Conservation (phyloP, 2,888 invertebrate genomes). For the Pardosa pseudoannulata region DNA sequence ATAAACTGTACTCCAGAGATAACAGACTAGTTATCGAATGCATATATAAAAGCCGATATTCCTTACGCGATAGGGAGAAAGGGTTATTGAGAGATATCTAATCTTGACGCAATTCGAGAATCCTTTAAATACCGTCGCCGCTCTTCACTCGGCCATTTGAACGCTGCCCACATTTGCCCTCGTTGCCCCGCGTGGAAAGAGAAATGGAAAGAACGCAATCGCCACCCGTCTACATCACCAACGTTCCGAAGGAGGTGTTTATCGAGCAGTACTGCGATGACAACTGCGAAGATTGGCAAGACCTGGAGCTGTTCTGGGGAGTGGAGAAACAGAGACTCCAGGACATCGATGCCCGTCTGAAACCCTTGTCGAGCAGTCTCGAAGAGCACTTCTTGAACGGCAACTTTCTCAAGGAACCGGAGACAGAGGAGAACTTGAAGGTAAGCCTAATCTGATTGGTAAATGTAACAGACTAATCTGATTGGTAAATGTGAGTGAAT, state of each 20-base stretch:
- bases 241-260: background rate
- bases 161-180: no score
- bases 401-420: constrained; percentile 21
- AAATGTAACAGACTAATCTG: no score
- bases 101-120: background rate
- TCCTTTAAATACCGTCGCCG: background rate
- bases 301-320: constrained; percentile 49
- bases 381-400: constrained; percentile 37
- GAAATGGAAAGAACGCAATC: background rate
- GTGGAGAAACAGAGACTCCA: constrained; percentile 22
- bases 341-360: constrained; percentile 16
- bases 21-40: no score
- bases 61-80: background rate
- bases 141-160: background rate
- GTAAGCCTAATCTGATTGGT: no score
- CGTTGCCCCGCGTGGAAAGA: no score
- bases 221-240: constrained; percentile 22
- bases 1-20: no score
- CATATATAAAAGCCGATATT: background rate
- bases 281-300: constrained; percentile 21
- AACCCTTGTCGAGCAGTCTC: constrained; percentile 27
- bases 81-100: background rate
- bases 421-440: background rate
- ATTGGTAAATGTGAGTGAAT: no score
- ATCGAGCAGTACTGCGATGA: constrained; percentile 31